Conservation (phyloP, 64 coral and sea anemone genomes). For the Pocillopora damicornis region DNA sequence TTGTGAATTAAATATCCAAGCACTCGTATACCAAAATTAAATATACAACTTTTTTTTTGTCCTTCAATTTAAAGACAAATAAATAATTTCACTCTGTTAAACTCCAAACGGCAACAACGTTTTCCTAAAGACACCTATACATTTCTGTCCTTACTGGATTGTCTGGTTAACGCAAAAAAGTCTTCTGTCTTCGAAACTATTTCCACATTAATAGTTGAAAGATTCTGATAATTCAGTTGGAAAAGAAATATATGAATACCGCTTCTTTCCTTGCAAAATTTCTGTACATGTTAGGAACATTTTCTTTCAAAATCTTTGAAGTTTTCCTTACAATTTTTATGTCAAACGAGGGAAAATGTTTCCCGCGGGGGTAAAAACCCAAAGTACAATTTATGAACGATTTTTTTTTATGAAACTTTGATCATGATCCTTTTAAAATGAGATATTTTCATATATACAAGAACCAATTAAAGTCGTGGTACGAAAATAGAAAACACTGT, state of each 20-base stretch:
- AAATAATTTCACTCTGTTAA: background rate
- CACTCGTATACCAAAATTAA: conserved; percentile 23
- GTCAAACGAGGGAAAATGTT: background rate
- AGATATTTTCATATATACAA: background rate
- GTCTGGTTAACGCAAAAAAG: background rate
- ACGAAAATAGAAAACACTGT: background rate
- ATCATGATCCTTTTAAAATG: background rate
- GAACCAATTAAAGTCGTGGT: background rate
- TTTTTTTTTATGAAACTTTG: background rate
- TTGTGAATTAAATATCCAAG: background rate
- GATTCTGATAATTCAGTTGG: background rate
- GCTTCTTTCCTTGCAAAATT: background rate
- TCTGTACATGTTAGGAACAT: background rate
- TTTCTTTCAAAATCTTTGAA: too few species aligned
- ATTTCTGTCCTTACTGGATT: background rate
- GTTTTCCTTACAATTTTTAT: background rate
- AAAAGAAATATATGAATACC: background rate
- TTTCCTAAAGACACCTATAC: background rate
- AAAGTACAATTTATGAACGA: conserved; percentile 3
- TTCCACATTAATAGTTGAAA: background rate
- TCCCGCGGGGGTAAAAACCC: background rate
- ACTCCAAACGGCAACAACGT: background rate
- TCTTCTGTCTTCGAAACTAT: background rate
- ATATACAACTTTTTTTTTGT: conserved; percentile 1
- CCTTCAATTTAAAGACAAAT: background rate